Evolutionary conservation across 2,888 invertebrate species (phyloP).

Genomic region (Hydriomena furcata): DNA sequence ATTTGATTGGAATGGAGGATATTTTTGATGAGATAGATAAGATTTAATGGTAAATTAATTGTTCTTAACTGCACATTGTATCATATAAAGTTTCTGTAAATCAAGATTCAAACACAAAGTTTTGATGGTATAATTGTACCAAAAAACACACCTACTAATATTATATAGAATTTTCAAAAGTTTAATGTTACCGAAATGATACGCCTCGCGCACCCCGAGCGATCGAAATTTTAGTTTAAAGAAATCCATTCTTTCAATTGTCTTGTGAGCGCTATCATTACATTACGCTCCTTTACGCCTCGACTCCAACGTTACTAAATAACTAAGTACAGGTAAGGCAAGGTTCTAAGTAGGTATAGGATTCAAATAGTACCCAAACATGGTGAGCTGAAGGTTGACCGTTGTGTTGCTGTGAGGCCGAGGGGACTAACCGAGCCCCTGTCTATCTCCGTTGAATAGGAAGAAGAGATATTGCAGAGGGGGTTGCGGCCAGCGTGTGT

Average conservation of each 20-base stretch:
- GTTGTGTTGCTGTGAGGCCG: slow-evolving; percentile 76
- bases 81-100: background rate
- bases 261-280: slow-evolving; percentile 17
- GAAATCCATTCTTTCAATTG: background rate
- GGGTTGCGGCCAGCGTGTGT: slow-evolving; percentile 36
- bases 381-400: slow-evolving; percentile 75
- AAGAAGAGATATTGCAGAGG: slow-evolving; percentile 65
- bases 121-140: background rate
- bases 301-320: slow-evolving; percentile 54
- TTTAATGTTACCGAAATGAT: background rate
- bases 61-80: slow-evolving; percentile 11
- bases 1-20: too few species aligned
- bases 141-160: background rate
- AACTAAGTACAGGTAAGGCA: slow-evolving; percentile 65
- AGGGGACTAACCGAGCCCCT: slow-evolving; percentile 66
- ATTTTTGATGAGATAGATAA: too few species aligned
- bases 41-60: background rate
- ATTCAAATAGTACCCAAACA: slow-evolving; percentile 81
- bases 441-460: slow-evolving; percentile 67
- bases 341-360: slow-evolving; percentile 75
- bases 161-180: background rate
- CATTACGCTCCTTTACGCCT: slow-evolving; percentile 49
- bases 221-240: background rate
- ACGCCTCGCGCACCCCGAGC: background rate
- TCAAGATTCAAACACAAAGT: background rate